These are phyloP conservation scores for Cherax destructor DNA, from an alignment of 1,140 invertebrate genomes.

Conservation along the genomic window DNA sequence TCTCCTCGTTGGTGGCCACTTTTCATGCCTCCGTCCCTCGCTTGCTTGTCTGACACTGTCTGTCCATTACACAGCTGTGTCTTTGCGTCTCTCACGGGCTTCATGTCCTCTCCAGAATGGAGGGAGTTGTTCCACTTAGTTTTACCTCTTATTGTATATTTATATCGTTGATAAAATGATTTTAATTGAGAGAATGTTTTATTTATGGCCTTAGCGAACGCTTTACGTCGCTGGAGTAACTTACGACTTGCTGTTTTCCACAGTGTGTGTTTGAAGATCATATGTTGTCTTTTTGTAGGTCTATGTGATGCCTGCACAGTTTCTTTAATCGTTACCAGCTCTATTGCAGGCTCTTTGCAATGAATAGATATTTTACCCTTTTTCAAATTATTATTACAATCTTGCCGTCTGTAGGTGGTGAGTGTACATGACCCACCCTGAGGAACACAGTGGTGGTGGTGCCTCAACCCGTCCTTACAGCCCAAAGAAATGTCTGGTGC, in stretches of 20 bases:
- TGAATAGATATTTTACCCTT: neutral
- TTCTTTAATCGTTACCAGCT: neutral
- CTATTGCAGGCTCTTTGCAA: neutral
- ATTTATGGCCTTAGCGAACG: neutral
- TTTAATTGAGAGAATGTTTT: neutral
- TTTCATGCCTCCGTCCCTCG: neutral
- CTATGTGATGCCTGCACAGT: neutral
- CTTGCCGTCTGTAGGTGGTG: neutral
- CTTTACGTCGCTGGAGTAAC: neutral
- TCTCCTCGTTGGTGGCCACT: conserved; percentile 23
- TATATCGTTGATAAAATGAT: neutral
- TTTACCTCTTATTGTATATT: neutral
- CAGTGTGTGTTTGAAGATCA: neutral
- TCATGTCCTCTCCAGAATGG: neutral
- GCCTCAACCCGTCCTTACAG: neutral
- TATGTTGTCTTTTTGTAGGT: no score
- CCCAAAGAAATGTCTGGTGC: neutral
- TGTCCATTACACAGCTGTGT: neutral
- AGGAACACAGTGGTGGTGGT: neutral
- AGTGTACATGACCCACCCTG: neutral
- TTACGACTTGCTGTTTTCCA: neutral
- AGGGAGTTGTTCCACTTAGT: neutral
- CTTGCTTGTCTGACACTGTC: neutral
- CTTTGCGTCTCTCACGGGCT: neutral
- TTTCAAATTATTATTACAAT: conserved; percentile 16